Evolutionary conservation across 2,797 vertebrate species (phyloP).

Genomic region (Percopsis omiscomaycus): DNA sequence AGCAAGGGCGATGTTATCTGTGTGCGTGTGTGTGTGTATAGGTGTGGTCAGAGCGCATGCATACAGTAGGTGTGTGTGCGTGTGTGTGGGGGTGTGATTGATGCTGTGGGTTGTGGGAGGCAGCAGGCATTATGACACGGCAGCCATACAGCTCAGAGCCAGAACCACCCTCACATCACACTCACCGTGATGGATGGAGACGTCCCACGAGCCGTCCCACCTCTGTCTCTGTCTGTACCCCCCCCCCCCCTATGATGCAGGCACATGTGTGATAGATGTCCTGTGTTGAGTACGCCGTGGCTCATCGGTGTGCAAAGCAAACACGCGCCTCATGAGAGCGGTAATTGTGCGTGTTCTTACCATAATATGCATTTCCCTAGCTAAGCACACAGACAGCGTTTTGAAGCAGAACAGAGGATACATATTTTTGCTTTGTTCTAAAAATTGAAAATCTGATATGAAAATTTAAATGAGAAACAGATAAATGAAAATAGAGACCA

Average conservation of each 20-base stretch:
- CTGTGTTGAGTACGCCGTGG: slow-evolving; percentile 45
- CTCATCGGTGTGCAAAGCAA: slow-evolving; percentile 72
- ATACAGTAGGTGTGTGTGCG: slow-evolving; percentile 6
- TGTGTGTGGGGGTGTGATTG: slow-evolving; percentile 48
- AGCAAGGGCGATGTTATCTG: not conserved
- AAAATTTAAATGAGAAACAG: not conserved
- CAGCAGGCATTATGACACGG: slow-evolving; percentile 72
- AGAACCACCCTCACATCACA: slow-evolving; percentile 45
- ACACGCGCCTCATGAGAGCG: slow-evolving; percentile 30
- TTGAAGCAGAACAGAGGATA: slow-evolving; percentile 17
- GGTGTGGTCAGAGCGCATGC: not conserved
- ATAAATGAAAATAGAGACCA: not conserved
- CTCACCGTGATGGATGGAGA: slow-evolving; percentile 63
- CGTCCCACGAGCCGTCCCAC: slow-evolving; percentile 31
- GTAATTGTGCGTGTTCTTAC: slow-evolving; percentile 43
- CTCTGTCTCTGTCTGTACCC: slow-evolving; percentile 3
- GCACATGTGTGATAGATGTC: slow-evolving; percentile 31
- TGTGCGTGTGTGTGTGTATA: slow-evolving; percentile 5
- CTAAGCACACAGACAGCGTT: slow-evolving; percentile 35
- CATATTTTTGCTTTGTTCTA: slow-evolving; percentile 15
- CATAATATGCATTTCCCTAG: slow-evolving; percentile 42
- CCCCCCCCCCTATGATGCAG: not conserved
- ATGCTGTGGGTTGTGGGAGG: slow-evolving; percentile 59
- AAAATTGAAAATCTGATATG: not conserved
- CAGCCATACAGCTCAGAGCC: slow-evolving; percentile 64